Evolutionary conservation across 2,113 vertebrate species (phyloP).

Genomic region (Polypterus bichir): DNA sequence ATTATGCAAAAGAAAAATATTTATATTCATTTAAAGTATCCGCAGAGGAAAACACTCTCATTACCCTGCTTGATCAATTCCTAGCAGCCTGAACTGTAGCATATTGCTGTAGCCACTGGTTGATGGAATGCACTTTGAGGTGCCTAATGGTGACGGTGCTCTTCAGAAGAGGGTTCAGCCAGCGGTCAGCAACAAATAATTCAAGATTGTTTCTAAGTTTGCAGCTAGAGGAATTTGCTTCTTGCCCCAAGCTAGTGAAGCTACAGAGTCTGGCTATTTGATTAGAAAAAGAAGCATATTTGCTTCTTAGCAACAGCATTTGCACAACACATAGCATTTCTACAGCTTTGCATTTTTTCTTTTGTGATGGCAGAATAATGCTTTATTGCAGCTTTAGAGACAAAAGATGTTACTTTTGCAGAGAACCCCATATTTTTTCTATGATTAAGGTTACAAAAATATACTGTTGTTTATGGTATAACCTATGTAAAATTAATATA

Average conservation of each 20-base stretch:
- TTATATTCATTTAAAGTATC: conserved; percentile 83
- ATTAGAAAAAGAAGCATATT: conserved; percentile 69
- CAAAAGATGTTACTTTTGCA: conserved; percentile 51
- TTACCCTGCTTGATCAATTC: conserved; percentile 77
- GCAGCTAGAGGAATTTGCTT: conserved; percentile 75
- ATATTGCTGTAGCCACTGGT: conserved; percentile 61
- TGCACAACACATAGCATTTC: conserved; percentile 56
- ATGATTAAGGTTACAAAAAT: conserved; percentile 1
- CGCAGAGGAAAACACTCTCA: conserved; percentile 70
- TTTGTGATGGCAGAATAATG: conserved; percentile 63
- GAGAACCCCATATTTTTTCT: conserved; percentile 32
- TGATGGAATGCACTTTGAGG: conserved; percentile 68
- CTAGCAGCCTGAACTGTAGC: conserved; percentile 62
- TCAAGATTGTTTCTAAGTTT: conserved; percentile 79
- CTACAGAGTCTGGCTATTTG: conserved; percentile 71
- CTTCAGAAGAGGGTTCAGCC: conserved; percentile 75
- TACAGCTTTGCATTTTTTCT: conserved; percentile 53
- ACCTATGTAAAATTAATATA: no score
- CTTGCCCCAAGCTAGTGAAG: conserved; percentile 65
- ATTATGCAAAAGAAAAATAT: conserved; percentile 81
- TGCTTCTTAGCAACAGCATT: conserved; percentile 74
- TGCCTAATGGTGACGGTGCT: conserved; percentile 73
- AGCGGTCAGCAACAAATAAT: conserved; percentile 82
- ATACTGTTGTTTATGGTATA: not conserved
- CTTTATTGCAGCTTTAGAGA: conserved; percentile 53